These are phyloP conservation scores for Melanotaenia boesemani DNA, from an alignment of 2,797 vertebrate genomes.

Conservation along the genomic window DNA sequence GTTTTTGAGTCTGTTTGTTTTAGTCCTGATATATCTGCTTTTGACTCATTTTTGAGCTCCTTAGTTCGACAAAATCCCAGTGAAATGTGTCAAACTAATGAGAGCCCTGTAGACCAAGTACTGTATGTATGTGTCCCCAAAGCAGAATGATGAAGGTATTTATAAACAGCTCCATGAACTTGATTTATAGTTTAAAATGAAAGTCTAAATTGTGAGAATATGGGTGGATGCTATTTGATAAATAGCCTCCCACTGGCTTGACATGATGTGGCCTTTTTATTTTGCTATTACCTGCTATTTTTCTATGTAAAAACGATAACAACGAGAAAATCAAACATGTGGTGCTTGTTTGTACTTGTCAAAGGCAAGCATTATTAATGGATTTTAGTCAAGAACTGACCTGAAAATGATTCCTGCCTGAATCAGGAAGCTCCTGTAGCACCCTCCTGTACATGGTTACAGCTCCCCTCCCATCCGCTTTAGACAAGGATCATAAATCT, in stretches of 20 bases:
- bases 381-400: conserved; percentile 7
- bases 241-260: not conserved
- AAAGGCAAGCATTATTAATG: conserved; percentile 1
- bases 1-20: no score
- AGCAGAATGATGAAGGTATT: no score
- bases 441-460: not conserved
- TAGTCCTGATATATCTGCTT: no score
- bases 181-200: not conserved
- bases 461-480: conserved; percentile 10
- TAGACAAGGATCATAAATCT: conserved; percentile 36
- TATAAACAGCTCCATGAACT: not conserved
- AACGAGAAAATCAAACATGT: not conserved
- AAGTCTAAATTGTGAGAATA: not conserved
- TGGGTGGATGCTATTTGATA: not conserved
- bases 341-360: not conserved
- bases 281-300: not conserved
- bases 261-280: not conserved
- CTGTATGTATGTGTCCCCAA: no score
- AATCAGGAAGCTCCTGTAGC: conserved; percentile 7
- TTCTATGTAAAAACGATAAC: not conserved
- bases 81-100: no score
- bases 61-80: no score
- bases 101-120: no score
- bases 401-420: conserved; percentile 14
- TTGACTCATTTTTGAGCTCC: no score